A percentile compares a stretch with the other conserved stretches of the same genome.
phyloP scores from a whole-genome alignment of 2,113 vertebrate species.

The mouse (Mus musculus) region DNA sequence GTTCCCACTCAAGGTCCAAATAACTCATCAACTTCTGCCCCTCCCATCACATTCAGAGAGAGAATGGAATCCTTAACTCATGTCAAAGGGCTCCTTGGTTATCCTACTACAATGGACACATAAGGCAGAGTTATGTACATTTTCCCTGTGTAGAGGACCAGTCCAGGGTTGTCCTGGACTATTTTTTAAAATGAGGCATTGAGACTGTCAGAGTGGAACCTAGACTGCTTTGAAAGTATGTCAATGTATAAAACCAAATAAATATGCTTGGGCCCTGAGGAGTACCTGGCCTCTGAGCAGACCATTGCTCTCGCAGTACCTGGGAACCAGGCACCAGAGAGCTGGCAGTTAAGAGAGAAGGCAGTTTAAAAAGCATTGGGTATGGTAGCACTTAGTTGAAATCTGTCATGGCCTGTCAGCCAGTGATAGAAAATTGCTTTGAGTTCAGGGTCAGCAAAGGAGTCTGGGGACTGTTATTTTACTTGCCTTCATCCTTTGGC shows the following conservation, averaged over 20 bases:
- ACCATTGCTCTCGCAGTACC: not conserved
- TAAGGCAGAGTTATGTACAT: not conserved
- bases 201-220: not conserved
- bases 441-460: not conserved
- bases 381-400: not conserved
- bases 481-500: not conserved
- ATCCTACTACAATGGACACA: not conserved
- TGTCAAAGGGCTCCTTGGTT: too few species aligned
- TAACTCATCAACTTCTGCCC: not conserved
- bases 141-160: not conserved
- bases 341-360: not conserved
- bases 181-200: not conserved
- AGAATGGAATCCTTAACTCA: not conserved
- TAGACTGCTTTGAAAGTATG: too few species aligned
- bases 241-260: not conserved
- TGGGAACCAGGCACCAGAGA: too few species aligned
- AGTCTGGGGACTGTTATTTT: not conserved
- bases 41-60: not conserved
- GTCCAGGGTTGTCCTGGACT: not conserved
- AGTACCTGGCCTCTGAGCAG: not conserved
- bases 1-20: too few species aligned
- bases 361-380: not conserved
- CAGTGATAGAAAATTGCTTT: not conserved
- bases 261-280: too few species aligned
- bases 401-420: too few species aligned